These are phyloP conservation scores for Dicrostonyx torquatus DNA, from an alignment of 2,797 vertebrate genomes.

Conservation along the genomic window DNA sequence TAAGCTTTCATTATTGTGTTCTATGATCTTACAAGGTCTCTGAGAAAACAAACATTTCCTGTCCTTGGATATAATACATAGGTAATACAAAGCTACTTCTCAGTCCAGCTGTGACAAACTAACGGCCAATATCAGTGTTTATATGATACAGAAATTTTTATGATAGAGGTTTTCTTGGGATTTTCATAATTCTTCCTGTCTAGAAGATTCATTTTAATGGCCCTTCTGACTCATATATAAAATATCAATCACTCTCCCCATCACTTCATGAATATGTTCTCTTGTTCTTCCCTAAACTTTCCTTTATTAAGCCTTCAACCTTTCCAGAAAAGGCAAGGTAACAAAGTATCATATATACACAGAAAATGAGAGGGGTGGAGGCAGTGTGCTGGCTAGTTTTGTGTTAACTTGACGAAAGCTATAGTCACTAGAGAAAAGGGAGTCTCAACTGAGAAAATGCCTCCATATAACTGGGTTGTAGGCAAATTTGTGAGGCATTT, in stretches of 20 bases:
- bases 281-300: slow-evolving; percentile 41
- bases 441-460: background rate
- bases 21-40: background rate
- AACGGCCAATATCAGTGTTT: slow-evolving; percentile 36
- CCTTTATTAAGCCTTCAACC: slow-evolving; percentile 27
- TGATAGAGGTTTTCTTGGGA: background rate
- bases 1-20: slow-evolving; percentile 34
- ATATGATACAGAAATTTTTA: slow-evolving; percentile 37
- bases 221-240: slow-evolving; percentile 35
- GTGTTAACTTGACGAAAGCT: background rate
- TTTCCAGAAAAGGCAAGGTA: slow-evolving; percentile 47
- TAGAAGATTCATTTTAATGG: background rate
- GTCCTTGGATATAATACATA: slow-evolving; percentile 44
- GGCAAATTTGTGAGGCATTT: background rate
- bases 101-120: slow-evolving; percentile 20
- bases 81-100: slow-evolving; percentile 6
- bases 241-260: slow-evolving; percentile 1
- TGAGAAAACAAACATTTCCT: background rate
- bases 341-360: slow-evolving; percentile 12
- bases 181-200: slow-evolving; percentile 17
- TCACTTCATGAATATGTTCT: slow-evolving; percentile 13
- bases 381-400: background rate
- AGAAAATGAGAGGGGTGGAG: background rate
- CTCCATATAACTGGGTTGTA: background rate
- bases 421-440: background rate